Conservation (phyloP, 1,140 invertebrate genomes). For the Laodelphax striatellus region DNA sequence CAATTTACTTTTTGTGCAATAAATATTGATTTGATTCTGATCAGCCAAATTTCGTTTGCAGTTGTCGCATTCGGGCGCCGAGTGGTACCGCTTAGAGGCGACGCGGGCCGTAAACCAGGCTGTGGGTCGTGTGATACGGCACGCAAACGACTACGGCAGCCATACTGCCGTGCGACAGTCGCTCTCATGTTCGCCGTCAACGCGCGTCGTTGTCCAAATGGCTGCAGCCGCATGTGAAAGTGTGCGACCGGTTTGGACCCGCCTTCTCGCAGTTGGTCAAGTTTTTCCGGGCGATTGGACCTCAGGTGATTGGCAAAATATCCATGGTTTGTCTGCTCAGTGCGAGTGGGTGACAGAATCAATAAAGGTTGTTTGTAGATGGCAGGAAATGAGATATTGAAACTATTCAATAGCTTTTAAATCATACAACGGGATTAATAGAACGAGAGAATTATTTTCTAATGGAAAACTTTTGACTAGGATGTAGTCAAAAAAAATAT, state of each 20-base stretch:
- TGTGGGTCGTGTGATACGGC: slow-evolving; percentile 89
- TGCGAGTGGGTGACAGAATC: too few relatives aligned
- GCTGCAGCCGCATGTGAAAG: slow-evolving; percentile 59
- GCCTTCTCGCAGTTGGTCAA: neutral
- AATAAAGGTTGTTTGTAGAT: too few relatives aligned
- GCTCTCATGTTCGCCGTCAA: slow-evolving; percentile 45
- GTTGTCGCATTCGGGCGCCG: slow-evolving; percentile 13
- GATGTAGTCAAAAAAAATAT: too few relatives aligned
- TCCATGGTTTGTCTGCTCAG: too few relatives aligned
- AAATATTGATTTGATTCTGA: too few relatives aligned
- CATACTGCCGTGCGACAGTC: slow-evolving; percentile 80
- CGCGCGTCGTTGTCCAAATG: slow-evolving; percentile 66
- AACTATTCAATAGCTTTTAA: too few relatives aligned
- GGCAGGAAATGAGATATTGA: too few relatives aligned
- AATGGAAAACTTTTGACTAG: too few relatives aligned
- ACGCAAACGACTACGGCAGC: slow-evolving; percentile 90
- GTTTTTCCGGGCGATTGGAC: slow-evolving; percentile 5
- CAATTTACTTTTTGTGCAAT: too few relatives aligned
- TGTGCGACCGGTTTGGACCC: slow-evolving; percentile 53
- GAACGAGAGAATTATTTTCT: too few relatives aligned
- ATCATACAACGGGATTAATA: too few relatives aligned
- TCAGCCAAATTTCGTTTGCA: too few relatives aligned
- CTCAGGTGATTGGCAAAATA: neutral
- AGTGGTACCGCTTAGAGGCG: slow-evolving; percentile 39
- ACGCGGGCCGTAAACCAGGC: slow-evolving; percentile 96